Base-by-base conservation (phyloP, 1,140 invertebrate genomes). In the Drosophila fuyamai region DNA sequence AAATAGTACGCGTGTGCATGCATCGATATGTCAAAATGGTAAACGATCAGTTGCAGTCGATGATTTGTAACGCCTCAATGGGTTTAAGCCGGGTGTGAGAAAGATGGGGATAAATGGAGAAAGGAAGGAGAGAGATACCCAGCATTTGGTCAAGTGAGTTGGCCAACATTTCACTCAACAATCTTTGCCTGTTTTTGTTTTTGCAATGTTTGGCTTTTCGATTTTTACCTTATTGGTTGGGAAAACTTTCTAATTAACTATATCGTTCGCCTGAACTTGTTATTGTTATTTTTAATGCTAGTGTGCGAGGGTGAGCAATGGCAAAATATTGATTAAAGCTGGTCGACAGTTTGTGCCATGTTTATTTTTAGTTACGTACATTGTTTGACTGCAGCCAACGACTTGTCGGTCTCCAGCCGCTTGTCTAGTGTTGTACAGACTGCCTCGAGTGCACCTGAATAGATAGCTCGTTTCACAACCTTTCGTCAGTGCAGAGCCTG, bases 21-120 rank as follows among this genome's bases (percentile, higher is more conserved):
- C 60, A 35, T 65, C 38, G 38, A 56, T 65, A 56, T 61, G 53
- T 78, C 65, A 70, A 78, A 77, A 71, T 67, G 63, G 74, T 77
- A 62, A 77, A 44, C 74, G 75, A 77, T 77, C 75, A 70, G 75
- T 76, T 77, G 74, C 75, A 77, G 75, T 71, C 58, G 65, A 70
- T 77, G 75, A 77, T 77, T 77, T 77, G 63, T 62, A 77, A 77
- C 57, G 75, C 75, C 74, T 53, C 44, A 61, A 70, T 58, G 74
- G 55, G 50, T 41, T 51, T 67, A 43, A 61, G 65, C 35, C 36
- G n/a, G n/a, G 44, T 35, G 14, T 29, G 41, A 63, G 29, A 29
- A 23, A 10, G 43, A 53, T 32, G 48, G 63, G 38, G 35, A 68
- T 57, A 41, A n/a, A 10, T 23, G 50, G 36, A 23, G 51, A 53